Base-by-base conservation (phyloP, 1,140 invertebrate species). In the Polyergus mexicanus region DNA sequence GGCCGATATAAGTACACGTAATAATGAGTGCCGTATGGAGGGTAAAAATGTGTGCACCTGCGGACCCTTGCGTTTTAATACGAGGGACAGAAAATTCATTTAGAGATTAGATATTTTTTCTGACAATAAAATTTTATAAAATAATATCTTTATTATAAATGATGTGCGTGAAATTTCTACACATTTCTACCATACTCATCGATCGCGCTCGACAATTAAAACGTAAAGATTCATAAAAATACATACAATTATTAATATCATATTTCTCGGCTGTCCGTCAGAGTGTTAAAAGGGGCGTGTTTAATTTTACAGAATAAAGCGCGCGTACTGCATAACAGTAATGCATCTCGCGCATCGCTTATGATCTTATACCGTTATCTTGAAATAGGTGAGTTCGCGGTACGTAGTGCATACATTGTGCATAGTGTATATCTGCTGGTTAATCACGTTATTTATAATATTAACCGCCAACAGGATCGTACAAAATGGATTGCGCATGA, bases 341-440 rank as follows among this genome's bases (percentile, higher is more conserved):
- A 83, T 60, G 54, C 68, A 83, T 72, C 78, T 83, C 54, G 78
- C 51, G 62, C 76, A 78, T 68, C 76, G 77, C 63, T 83, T 74
- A 47, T 54, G 78, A 83, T 74, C 54, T 83, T 19, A 72, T 72
- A 83, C 78, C 78, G 78, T 83, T 83, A 83, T 72, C 68, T 83
- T 44, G 78, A 83, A 74, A 83, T 83, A 83, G 78, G 78, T 60
- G 56, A 83, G 54, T 60, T 60, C 78, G 25, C 78, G 25, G 25
- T 47, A 38, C 25, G 35, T n/a, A 41, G n/a, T 47, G 54, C 38
- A 44, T 13, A 41, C 54, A n/a, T 32, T 60, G 54, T 41, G 7
- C 54, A 13, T 38, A 25, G 51, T 19, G 62, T 60, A 6, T n/a
- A 47, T 62, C 68, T 38, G 38, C 72, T 28, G 38, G 78, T 72